Evolutionary conservation across 1,140 invertebrate species (phyloP), one percentile per base, ranked within the genome.

Genomic region (Drosophila lowei): DNA sequence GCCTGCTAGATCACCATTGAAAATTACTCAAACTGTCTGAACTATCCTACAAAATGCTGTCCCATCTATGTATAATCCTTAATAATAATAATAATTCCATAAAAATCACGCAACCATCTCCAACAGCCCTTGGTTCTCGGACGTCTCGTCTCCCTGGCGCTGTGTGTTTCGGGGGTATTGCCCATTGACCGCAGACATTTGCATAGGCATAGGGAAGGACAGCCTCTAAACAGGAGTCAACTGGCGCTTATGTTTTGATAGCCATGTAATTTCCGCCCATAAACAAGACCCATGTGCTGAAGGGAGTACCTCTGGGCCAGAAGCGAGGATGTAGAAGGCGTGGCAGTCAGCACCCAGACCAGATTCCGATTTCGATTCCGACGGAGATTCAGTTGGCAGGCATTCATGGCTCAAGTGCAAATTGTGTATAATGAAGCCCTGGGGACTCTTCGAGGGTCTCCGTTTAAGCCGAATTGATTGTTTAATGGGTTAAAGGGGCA

Each of bases 221-320:
- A 25, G 65, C 18, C 57, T 55, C 57, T 58, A 57, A 79, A 84
- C 72, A 68, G 76, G 72, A 86, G 70, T 80, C 80, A 86, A 86
- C 77, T 74, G 64, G 58, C 68, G 81, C 73, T 86, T 85, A 85
- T 85, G 80, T 86, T 85, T 86, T 85, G 80, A 85, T 85, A 77
- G 81, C 73, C 77, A 77, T 85, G 80, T 85, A 85, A 85, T 85
- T 85, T 85, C 81, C 80, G 81, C 58, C 77, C 81, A 80, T 86
- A 85, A 80, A 81, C 80, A 85, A 52, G 72, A 30, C 46, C 54
- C 44, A 30, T 72, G 41, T n/a, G 25, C 2, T 28, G 38, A 38
- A 8, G 50, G 38, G 46, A 13, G 34, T 8, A 34, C 9, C 30
- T 4, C 30, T 0, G 9, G 9, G 30, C 30, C 30, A 34, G 11